A percentile compares a stretch with the other conserved stretches of the same genome.
phyloP scores from a whole-genome alignment of 2,797 vertebrate genomes.

The Neosalanx taihuensis region DNA sequence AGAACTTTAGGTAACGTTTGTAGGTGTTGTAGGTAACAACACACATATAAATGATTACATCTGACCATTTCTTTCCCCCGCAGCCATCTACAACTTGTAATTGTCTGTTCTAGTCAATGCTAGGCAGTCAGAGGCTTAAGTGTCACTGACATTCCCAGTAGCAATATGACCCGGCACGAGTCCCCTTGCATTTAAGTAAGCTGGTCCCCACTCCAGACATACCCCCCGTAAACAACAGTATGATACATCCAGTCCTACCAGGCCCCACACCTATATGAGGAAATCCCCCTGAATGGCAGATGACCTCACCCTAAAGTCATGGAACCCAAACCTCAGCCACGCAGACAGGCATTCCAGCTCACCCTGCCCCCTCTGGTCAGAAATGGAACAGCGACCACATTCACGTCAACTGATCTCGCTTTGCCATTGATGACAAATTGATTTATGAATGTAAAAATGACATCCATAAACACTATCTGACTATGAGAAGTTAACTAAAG shows the following conservation, averaged over 20 bases:
- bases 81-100: too few species aligned
- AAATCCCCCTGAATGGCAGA: conserved; percentile 66
- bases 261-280: conserved; percentile 68
- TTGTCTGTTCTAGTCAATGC: too few species aligned
- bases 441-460: not conserved
- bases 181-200: too few species aligned
- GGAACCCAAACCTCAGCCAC: conserved; percentile 49
- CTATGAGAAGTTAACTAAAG: conserved; percentile 1
- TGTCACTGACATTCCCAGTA: too few species aligned
- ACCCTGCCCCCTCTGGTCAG: conserved; percentile 39
- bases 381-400: conserved; percentile 18
- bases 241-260: conserved; percentile 13
- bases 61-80: too few species aligned
- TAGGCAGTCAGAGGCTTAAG: too few species aligned
- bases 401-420: not conserved
- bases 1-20: too few species aligned
- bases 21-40: not conserved
- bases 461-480: not conserved
- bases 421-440: too few species aligned
- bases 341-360: conserved; percentile 26
- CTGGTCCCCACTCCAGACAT: too few species aligned
- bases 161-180: too few species aligned
- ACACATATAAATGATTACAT: not conserved
- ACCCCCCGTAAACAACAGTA: not conserved
- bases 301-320: conserved; percentile 69